Evolutionary conservation across 2,113 vertebrate genomes (phyloP), one percentile per base, ranked within the genome.

Genomic region (Lampris megalopsis): DNA sequence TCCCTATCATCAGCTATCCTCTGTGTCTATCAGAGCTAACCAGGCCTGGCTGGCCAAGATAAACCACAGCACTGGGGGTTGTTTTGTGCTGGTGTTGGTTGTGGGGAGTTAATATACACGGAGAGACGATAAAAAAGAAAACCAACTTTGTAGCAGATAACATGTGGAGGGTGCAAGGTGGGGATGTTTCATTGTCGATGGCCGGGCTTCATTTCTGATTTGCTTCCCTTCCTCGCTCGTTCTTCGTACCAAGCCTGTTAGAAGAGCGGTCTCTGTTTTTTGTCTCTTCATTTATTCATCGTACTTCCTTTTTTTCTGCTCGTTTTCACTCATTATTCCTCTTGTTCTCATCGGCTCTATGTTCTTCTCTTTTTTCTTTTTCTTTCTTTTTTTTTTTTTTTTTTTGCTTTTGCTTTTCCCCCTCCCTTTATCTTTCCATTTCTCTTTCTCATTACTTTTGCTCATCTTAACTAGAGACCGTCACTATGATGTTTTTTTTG

Each of bases 31-130:
- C 88, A 74, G 67, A 73, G 86, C 80, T 81, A 78, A 86, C 88
- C 89, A 84, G 70, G 79, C 68, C 88, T 89, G 89, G 77, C 43
- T 82, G 75, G 78, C 73, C 53, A 75, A 79, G 91, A 91, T 92
- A 90, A 86, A 88, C 79, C 59, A 9, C 36, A 2, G 49, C 73
- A 85, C 74, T 64, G 65, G 68, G 73, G 62, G 69, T 36, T 85
- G 88, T 81, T 57, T 9, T 11, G 72, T 82, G 71, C 74, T 57
- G 71, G 77, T 84, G 53, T 35, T 56, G 13, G n/a, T 11, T 11
- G 53, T 36, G 6, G 52, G 13, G 36, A 56, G 77, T 75, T 78
- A 75, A 60, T 40, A 80, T 77, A 63, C 65, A 75, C 37, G 58
- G 61, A 70, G 45, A 79, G 45, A 67, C 76, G 63, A 75, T 80